Conservation (phyloP, 2,888 invertebrate genomes). For the Ormia ochracea region DNA sequence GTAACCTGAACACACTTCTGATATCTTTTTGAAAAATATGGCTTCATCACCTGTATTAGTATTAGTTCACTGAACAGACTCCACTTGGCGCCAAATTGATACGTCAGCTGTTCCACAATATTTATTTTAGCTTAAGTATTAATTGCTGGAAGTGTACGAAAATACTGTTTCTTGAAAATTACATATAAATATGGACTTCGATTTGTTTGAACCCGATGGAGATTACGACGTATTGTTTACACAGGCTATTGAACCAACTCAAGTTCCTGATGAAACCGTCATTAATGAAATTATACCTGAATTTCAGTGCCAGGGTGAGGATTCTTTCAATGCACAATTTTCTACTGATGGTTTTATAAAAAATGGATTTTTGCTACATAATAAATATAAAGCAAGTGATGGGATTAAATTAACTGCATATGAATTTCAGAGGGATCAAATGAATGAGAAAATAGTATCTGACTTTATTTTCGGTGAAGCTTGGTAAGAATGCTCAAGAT, state of each 20-base stretch:
- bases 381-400: slow-evolving; percentile 51
- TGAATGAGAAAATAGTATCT: slow-evolving; percentile 64
- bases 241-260: slow-evolving; percentile 69
- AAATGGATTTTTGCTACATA: slow-evolving; percentile 66
- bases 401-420: slow-evolving; percentile 65
- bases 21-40: not conserved
- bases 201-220: slow-evolving; percentile 75
- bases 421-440: slow-evolving; percentile 66
- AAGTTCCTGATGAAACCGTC: slow-evolving; percentile 53
- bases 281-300: slow-evolving; percentile 68
- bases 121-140: slow-evolving; percentile 37
- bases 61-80: slow-evolving; percentile 38
- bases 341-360: slow-evolving; percentile 69
- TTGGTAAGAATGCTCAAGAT: slow-evolving; percentile 66
- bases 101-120: slow-evolving; percentile 54
- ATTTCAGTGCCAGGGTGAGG: slow-evolving; percentile 73
- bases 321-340: slow-evolving; percentile 68
- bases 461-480: slow-evolving; percentile 69
- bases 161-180: not conserved
- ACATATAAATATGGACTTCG: slow-evolving; percentile 72
- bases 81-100: slow-evolving; percentile 37
- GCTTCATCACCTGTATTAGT: not conserved
- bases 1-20: too few relatives aligned
- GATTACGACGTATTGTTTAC: slow-evolving; percentile 73
- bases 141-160: not conserved